Percentiles rank a stretch among this genome's conserved stretches.
Conservation (phyloP, 2,797 vertebrate genomes). For the Betta splendens region DNA sequence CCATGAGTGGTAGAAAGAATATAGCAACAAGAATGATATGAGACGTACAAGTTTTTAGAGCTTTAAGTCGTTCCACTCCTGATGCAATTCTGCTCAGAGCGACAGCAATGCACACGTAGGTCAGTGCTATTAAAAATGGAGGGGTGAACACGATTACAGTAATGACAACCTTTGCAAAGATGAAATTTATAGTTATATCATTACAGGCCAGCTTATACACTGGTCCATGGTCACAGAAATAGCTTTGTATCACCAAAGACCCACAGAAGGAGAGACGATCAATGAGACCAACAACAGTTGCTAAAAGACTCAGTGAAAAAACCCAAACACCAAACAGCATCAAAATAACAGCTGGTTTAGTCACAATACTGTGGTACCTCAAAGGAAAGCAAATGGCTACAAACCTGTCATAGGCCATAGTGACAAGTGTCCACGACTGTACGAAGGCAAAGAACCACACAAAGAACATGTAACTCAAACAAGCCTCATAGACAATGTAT, state of each 20-base stretch:
- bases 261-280: constrained; percentile 67
- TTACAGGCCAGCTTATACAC: constrained; percentile 62
- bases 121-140: constrained; percentile 40
- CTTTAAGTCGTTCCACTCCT: constrained; percentile 45
- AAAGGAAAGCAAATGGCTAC: constrained; percentile 65
- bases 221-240: constrained; percentile 69
- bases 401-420: constrained; percentile 63
- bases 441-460: constrained; percentile 20
- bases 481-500: constrained; percentile 55
- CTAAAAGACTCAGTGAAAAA: fast-evolving
- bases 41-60: constrained; percentile 65
- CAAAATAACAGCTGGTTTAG: not conserved
- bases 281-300: constrained; percentile 20
- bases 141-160: constrained; percentile 24
- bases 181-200: constrained; percentile 24
- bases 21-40: constrained; percentile 67
- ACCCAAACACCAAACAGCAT: constrained; percentile 18
- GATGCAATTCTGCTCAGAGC: constrained; percentile 54
- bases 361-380: constrained; percentile 50
- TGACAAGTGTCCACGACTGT: constrained; percentile 64
- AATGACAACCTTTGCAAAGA: not conserved
- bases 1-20: constrained; percentile 55
- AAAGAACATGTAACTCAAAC: constrained; percentile 64
- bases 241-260: constrained; percentile 57
- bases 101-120: constrained; percentile 58